These are phyloP conservation scores for Eulemur albifrons DNA, from an alignment of 2,797 vertebrate genomes.

Conservation along the genomic window DNA sequence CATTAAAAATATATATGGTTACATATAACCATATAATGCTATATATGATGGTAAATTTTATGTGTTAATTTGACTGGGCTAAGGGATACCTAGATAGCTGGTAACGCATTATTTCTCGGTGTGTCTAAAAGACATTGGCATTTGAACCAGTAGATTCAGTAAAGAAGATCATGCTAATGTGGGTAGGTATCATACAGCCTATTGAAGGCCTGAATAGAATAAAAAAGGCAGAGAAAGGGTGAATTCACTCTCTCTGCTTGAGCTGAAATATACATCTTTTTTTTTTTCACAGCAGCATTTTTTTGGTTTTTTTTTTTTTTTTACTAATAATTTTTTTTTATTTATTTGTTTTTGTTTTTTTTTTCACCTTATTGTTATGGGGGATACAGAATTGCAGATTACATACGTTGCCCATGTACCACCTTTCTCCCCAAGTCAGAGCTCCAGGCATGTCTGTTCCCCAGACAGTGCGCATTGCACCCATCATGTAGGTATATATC, in stretches of 20 bases:
- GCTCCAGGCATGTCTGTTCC: too few species aligned
- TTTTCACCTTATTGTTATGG: too few species aligned
- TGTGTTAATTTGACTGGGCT: background rate
- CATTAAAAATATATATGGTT: background rate
- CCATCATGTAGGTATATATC: too few species aligned
- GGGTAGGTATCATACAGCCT: background rate
- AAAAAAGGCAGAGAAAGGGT: background rate
- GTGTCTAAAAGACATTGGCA: background rate
- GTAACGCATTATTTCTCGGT: background rate
- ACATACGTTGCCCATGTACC: too few species aligned
- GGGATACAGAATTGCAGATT: too few species aligned
- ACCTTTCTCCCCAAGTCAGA: too few species aligned
- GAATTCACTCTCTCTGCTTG: background rate
- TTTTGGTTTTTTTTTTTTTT: too few species aligned
- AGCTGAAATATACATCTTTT: background rate
- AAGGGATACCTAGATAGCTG: background rate
- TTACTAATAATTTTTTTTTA: too few species aligned
- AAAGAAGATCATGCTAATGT: background rate
- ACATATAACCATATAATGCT: background rate
- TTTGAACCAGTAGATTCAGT: background rate
- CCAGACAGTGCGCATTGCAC: too few species aligned
- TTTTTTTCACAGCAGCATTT: too few species aligned
- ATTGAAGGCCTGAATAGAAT: background rate
- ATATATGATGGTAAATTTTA: background rate
- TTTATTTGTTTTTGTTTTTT: too few species aligned